A percentile compares a stretch with the other conserved stretches of the same genome.
phyloP scores from a whole-genome alignment of 2,113 vertebrate genomes.

The Genyomyrus donnyi region DNA sequence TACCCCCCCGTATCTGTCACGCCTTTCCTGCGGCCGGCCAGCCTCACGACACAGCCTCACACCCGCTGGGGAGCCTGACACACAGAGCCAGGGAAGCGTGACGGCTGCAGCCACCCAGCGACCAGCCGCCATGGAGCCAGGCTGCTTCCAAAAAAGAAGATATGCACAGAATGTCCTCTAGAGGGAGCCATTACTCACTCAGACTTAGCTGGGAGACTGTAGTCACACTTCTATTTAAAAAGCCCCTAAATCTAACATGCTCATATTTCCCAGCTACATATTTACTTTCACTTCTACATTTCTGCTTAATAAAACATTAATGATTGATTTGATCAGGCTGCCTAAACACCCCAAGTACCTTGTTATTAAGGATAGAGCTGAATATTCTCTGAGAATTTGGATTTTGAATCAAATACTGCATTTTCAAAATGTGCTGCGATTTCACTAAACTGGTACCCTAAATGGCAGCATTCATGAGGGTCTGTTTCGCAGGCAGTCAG shows the following conservation, averaged over 20 bases:
- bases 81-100: not conserved
- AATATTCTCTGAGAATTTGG: not conserved
- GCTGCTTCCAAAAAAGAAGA: not conserved
- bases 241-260: not conserved
- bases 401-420: not conserved
- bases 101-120: not conserved
- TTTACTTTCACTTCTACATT: not conserved
- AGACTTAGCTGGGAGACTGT: not conserved
- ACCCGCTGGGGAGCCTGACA: not conserved
- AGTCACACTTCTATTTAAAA: not conserved
- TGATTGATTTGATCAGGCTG: not conserved
- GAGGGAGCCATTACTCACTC: not conserved
- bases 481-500: not conserved
- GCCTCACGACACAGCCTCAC: not conserved
- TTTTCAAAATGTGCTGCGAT: not conserved
- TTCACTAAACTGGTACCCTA: not conserved
- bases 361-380: not conserved
- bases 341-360: not conserved
- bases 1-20: not conserved
- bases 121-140: not conserved
- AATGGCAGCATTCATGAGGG: not conserved
- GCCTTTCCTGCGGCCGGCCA: not conserved
- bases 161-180: not conserved
- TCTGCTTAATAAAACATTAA: not conserved
- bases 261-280: not conserved